Base-by-base conservation (phyloP, 2,888 invertebrate genomes). In the Lasioglossum pauxillum region DNA sequence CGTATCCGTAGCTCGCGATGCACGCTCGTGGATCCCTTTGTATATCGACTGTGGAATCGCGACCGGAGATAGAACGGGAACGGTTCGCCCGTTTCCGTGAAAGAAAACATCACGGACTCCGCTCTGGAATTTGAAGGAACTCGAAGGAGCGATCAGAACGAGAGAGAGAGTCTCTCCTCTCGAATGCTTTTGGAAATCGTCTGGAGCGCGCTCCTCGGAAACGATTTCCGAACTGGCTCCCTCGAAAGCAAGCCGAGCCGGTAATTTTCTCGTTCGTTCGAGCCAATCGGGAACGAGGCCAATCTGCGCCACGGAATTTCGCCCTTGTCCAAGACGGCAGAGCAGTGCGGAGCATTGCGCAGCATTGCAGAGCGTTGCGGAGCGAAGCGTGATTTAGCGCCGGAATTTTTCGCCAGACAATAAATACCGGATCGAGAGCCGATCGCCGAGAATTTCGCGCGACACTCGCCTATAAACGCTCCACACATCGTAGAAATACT, bases 21-120 rank as follows among this genome's bases (percentile, higher is more conserved):
- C 86, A 83, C 78, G 86, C 77, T 85, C 83, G 77, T 41, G 16
- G 16, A 23, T 64, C 31, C 57, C 8, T 46, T 27, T 27, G 73
- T 71, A 27, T 82, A 89, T 88, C 84, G 86, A 57, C 41, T 79
- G 75, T 23, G 69, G 67, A 78, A 89, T 82, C 88, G 82, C 79
- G 23, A 49, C 44, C 19, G 38, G 46, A 72, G 60, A 60, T 60
- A 60, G 60, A 27, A 14, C 60, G 10, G 27, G 12, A 60, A 49
- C 23, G 53, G 60, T 31, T 60, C 60, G 60, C 23, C 60, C 60
- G 27, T 60, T 60, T 74, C 27, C 41, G n/a, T 27, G 31, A 35
- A 57, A 38, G 71, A 44, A 35, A 31, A 71, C 35, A 38, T 60
- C 60, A 23, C 23, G 8, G 53, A 23, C 53, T 53, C 8, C 23